Evolutionary conservation across 2,888 invertebrate genomes (phyloP).

Genomic region (Congeria kusceri): DNA sequence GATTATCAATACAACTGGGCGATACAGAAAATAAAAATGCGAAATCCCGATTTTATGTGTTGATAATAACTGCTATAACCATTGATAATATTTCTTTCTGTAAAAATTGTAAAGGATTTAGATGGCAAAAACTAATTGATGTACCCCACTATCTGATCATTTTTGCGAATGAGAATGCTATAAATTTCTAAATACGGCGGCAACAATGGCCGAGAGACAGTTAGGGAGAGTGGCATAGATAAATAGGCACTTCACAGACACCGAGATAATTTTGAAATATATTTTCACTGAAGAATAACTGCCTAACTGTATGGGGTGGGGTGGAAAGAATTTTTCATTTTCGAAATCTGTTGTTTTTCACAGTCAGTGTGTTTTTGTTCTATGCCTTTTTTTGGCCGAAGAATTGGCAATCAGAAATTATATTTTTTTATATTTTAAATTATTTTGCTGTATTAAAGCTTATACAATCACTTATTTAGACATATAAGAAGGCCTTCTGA

Average conservation of each 20-base stretch:
- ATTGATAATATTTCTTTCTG: slow-evolving; percentile 11
- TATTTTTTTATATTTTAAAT: too few species aligned
- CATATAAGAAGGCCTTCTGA: too few species aligned
- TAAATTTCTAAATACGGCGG: slow-evolving; percentile 38
- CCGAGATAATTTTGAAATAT: slow-evolving; percentile 39
- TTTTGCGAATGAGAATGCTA: slow-evolving; percentile 32
- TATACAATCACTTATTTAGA: too few species aligned
- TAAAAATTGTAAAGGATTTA: slow-evolving; percentile 42
- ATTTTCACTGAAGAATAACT: slow-evolving; percentile 27
- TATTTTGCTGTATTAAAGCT: too few species aligned
- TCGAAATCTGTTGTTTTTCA: too few species aligned
- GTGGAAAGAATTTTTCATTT: not conserved
- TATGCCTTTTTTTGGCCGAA: too few species aligned
- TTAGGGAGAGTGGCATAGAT: slow-evolving; percentile 43
- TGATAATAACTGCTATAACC: not conserved
- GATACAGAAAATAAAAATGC: too few species aligned
- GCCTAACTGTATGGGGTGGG: slow-evolving; percentile 32
- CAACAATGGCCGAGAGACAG: slow-evolving; percentile 6
- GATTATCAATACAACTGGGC: too few species aligned
- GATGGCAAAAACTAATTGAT: slow-evolving; percentile 51
- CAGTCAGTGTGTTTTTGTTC: too few species aligned
- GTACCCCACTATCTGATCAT: slow-evolving; percentile 4
- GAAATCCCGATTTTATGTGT: too few species aligned
- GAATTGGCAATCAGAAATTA: too few species aligned
- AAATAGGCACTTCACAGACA: slow-evolving; percentile 24